Evolutionary conservation across 2,113 vertebrate genomes (phyloP).

Genomic region (Nothoprocta perdicaria): DNA sequence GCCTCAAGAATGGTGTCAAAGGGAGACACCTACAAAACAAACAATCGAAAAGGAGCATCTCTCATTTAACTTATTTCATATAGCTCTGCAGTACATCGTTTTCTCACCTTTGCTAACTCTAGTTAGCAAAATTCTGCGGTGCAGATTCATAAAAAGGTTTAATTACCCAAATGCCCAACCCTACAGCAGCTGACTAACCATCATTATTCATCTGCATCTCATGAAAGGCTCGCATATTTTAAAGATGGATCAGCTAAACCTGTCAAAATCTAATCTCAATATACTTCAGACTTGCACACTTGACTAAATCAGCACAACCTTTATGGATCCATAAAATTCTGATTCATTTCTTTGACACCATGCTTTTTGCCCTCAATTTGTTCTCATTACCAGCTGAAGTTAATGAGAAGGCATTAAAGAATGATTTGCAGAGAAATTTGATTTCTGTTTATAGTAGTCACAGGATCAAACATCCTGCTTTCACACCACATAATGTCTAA

Average conservation of each 20-base stretch:
- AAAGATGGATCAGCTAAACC: slow-evolving; percentile 79
- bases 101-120: slow-evolving; percentile 16
- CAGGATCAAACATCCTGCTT: slow-evolving; percentile 31
- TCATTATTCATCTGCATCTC: slow-evolving; percentile 78
- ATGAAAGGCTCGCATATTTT: slow-evolving; percentile 81
- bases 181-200: slow-evolving; percentile 65
- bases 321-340: slow-evolving; percentile 81
- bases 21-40: neutral
- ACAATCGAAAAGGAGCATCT: neutral
- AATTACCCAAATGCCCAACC: slow-evolving; percentile 72
- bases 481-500: slow-evolving; percentile 9
- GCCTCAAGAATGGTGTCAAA: neutral
- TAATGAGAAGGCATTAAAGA: slow-evolving; percentile 76
- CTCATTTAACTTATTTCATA: neutral
- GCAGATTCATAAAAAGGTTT: slow-evolving; percentile 74
- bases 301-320: slow-evolving; percentile 78
- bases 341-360: slow-evolving; percentile 76
- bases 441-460: slow-evolving; percentile 51
- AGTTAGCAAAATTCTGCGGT: slow-evolving; percentile 74
- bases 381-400: slow-evolving; percentile 79
- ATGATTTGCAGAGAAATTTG: slow-evolving; percentile 71
- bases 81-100: neutral
- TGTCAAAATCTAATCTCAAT: slow-evolving; percentile 80
- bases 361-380: slow-evolving; percentile 78
- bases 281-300: slow-evolving; percentile 65